Base-by-base conservation (phyloP, 2,113 vertebrate species). In the Aptenodytes forsteri region DNA sequence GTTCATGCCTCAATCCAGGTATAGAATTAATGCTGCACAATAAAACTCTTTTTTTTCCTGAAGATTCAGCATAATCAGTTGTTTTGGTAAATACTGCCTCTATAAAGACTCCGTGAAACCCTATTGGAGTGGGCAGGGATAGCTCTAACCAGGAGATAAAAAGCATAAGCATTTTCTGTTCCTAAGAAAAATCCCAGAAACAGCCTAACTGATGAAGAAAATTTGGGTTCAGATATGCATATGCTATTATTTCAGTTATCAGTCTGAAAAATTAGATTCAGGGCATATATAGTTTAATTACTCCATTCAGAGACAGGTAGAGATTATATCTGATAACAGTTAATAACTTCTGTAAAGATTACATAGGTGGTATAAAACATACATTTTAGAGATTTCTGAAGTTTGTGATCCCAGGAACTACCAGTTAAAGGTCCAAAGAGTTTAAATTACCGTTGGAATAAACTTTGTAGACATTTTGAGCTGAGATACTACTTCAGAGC, bases 61-160 rank as follows among this genome's bases (percentile, higher is more conserved):
- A 80, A 59, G 11, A 69, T 47, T 70, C 19, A 20, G 2, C 13
- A 22, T 6, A 34, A 27, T 32, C 34, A 15, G 1, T 13, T 70
- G 7, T n/a, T 16, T 64, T 27, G 5, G 23, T 46, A 93, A 83
- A 62, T 29, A 11, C 5, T 67, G 4, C 11, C 34, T 73, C 13
- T 7, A 20, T 16, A 42, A 77, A 71, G 15, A n/a, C 7, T 23
- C 36, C 5, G 3, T 34, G 17, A 75, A 69, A 86, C 3, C 2
- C 11, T 30, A 1, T 2, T 47, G 27, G 1, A 5, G 2, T 1
- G 2, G 13, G 6, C 4, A 22, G 36, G 6, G 15, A 49, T 47
- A 65, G 7, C 0, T 69, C 20, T 59, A 76, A 64, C 3, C 4
- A 66, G 13, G 26, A 65, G 16, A 52, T 40, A 21, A 69, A 83